Percentiles rank a stretch among this genome's conserved stretches.
These are phyloP conservation scores for Onychorhynchus coronatus DNA, from an alignment of 2,113 vertebrate species.

Conservation along the genomic window DNA sequence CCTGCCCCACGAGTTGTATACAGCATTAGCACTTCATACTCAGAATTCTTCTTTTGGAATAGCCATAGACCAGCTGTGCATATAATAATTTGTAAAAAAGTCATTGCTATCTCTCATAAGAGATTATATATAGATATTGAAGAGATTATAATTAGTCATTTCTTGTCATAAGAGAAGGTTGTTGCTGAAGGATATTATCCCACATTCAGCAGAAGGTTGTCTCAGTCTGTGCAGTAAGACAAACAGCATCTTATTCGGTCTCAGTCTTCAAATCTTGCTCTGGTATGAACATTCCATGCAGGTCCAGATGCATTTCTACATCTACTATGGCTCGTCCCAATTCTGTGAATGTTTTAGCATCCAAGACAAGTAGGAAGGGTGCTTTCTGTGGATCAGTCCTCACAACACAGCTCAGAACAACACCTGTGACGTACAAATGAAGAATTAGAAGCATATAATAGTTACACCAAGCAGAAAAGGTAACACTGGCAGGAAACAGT, in stretches of 20 bases:
- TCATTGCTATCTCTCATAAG: not conserved
- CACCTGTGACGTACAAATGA: constrained; percentile 71
- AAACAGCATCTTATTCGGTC: not conserved
- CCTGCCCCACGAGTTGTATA: not conserved
- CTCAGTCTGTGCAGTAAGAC: not conserved
- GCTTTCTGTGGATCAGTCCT: constrained; percentile 71
- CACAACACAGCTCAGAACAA: constrained; percentile 80
- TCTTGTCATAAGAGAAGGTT: not conserved
- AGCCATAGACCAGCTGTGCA: not conserved
- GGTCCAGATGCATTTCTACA: constrained; percentile 78
- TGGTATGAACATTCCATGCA: constrained; percentile 90
- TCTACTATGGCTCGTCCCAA: constrained; percentile 79
- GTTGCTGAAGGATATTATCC: not conserved
- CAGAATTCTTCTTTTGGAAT: not conserved
- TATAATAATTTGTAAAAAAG: not conserved
- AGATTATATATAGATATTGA: not conserved
- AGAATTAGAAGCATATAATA: not conserved
- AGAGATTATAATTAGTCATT: not conserved
- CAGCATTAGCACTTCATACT: not conserved
- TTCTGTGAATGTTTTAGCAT: constrained; percentile 88
- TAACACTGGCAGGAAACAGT: not conserved
- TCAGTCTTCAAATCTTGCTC: constrained; percentile 7
- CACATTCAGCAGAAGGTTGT: not conserved
- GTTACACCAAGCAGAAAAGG: not conserved
- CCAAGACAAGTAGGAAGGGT: constrained; percentile 85